phyloP scores from a whole-genome alignment of 2,888 invertebrate genomes.

The Micoletzkya japonica region DNA sequence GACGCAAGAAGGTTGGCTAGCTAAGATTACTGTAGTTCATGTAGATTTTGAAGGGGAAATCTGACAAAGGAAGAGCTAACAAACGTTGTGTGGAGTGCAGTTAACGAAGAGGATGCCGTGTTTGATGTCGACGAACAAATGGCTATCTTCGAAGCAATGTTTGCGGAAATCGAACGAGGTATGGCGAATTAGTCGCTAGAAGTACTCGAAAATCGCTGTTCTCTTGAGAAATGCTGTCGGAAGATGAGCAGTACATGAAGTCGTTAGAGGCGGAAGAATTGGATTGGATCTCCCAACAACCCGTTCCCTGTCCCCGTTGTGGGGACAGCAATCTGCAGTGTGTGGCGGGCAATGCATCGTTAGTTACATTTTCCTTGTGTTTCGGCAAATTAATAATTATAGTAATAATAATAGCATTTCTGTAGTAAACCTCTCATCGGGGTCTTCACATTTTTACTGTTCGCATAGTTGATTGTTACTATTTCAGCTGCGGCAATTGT shows the following conservation, averaged over 20 bases:
- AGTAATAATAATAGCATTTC: no score
- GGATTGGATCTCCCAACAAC: background rate
- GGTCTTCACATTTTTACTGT: no score
- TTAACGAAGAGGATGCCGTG: background rate
- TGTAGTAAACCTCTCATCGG: no score
- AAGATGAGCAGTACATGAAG: background rate
- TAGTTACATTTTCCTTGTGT: no score
- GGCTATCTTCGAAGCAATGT: slow-evolving; percentile 3
- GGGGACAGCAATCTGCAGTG: background rate
- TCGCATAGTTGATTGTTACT: no score
- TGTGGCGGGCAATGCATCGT: background rate
- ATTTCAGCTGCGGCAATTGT: no score
- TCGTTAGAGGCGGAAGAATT: slow-evolving; percentile 4
- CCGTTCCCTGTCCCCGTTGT: slow-evolving; percentile 15
- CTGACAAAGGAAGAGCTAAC: background rate
- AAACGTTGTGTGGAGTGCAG: background rate
- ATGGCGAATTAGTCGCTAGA: background rate
- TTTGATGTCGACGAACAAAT: slow-evolving; percentile 16
- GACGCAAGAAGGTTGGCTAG: slow-evolving; percentile 3
- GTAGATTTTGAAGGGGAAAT: background rate
- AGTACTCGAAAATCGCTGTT: background rate
- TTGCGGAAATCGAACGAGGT: slow-evolving; percentile 9
- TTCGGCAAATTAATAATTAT: no score
- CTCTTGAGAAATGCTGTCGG: background rate
- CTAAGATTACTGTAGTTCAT: background rate